A percentile compares a stretch with the other conserved stretches of the same genome.
phyloP scores from a whole-genome alignment of 2,113 vertebrate species.

The Guaruba guarouba region DNA sequence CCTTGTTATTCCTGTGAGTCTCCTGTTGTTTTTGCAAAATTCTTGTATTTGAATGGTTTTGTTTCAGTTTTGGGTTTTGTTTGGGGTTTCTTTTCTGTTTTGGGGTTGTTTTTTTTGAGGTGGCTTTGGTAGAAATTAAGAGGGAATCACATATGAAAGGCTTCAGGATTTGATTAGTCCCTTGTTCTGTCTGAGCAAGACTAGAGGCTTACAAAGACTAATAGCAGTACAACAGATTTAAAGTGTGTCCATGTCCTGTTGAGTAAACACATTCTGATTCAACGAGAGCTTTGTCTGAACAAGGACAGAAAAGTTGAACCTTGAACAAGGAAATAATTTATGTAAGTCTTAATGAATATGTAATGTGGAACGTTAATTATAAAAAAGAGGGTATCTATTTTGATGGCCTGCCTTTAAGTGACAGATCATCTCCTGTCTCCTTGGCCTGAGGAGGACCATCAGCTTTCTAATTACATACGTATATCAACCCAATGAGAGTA shows the following conservation, averaged over 20 bases:
- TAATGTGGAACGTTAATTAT: constrained; percentile 5
- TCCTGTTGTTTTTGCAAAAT: neutral
- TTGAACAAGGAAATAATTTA: constrained; percentile 41
- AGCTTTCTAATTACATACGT: neutral
- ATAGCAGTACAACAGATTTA: neutral
- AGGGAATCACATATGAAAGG: neutral
- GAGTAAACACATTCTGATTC: neutral
- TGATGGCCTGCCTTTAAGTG: neutral
- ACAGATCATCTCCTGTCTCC: neutral
- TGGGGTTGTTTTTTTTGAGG: neutral
- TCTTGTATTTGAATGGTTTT: neutral
- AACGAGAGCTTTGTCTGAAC: constrained; percentile 9
- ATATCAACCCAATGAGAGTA: neutral
- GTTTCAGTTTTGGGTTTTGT: neutral
- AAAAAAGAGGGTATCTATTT: neutral
- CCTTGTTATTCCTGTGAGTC: neutral
- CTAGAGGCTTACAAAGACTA: neutral
- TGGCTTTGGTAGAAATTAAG: neutral
- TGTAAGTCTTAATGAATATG: constrained; percentile 23
- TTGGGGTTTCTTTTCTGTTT: neutral
- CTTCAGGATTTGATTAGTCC: neutral
- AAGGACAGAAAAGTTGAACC: neutral
- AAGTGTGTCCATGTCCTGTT: neutral
- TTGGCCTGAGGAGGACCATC: neutral
- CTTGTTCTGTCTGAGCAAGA: neutral